Conservation (phyloP, 2,888 invertebrate genomes). For the Drosophila prolongata region DNA sequence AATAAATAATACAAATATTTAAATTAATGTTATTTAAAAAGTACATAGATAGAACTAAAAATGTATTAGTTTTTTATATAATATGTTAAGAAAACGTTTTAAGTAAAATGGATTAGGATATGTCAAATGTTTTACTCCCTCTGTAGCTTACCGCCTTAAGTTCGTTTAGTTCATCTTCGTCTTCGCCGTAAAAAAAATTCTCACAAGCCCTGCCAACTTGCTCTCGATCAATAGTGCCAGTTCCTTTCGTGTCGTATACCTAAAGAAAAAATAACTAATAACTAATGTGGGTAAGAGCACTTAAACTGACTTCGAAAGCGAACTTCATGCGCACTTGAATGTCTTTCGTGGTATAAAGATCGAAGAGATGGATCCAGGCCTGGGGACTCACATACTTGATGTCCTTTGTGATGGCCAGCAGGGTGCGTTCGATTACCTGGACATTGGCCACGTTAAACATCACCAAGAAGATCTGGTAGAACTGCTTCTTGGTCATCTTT, state of each 20-base stretch:
- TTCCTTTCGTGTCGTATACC: slow-evolving; percentile 88
- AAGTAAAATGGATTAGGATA: no score
- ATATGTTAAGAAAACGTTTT: no score
- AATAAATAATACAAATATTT: not conserved
- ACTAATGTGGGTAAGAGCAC: no score
- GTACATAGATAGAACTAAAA: no score
- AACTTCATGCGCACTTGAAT: slow-evolving; percentile 89
- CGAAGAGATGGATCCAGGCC: slow-evolving; percentile 89
- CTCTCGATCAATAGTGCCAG: slow-evolving; percentile 88
- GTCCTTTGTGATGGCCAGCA: slow-evolving; percentile 87
- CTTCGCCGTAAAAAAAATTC: slow-evolving; percentile 85
- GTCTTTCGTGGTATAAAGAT: slow-evolving; percentile 88
- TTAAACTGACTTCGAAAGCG: slow-evolving; percentile 86
- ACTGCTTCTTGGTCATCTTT: slow-evolving; percentile 86
- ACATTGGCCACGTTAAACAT: slow-evolving; percentile 90
- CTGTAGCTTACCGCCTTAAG: slow-evolving; percentile 66
- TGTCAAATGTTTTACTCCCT: not conserved
- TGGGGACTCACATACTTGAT: slow-evolving; percentile 84
- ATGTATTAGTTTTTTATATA: no score
- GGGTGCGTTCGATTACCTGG: slow-evolving; percentile 87
- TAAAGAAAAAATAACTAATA: slow-evolving; percentile 21
- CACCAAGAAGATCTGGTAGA: slow-evolving; percentile 87
- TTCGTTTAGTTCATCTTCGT: slow-evolving; percentile 91
- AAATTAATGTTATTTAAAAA: not conserved
- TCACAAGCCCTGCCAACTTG: slow-evolving; percentile 86